Evolutionary conservation across 1,140 invertebrate genomes (phyloP).

Genomic region (Drosophila littoralis): DNA sequence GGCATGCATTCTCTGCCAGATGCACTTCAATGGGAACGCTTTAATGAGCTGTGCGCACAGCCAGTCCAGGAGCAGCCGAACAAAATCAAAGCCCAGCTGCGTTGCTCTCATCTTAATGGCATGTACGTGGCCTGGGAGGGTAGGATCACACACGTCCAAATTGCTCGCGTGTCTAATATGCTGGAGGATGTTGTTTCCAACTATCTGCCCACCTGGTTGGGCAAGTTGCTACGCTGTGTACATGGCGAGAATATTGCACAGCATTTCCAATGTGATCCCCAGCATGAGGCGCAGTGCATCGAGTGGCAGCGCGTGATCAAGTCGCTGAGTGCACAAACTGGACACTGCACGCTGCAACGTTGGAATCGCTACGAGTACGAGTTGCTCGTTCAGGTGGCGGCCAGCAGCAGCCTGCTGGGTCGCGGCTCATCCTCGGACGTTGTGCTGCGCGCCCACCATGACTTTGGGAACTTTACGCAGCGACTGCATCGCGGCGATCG

Average conservation of each 20-base stretch:
- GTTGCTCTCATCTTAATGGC: slow-evolving; percentile 89
- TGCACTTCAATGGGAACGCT: slow-evolving; percentile 88
- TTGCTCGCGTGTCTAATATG: slow-evolving; percentile 87
- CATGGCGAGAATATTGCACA: slow-evolving; percentile 88
- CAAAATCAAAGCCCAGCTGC: slow-evolving; percentile 87
- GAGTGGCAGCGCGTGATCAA: slow-evolving; percentile 84
- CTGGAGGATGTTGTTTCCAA: slow-evolving; percentile 86
- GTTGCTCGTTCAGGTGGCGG: slow-evolving; percentile 88
- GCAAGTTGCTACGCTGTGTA: slow-evolving; percentile 87
- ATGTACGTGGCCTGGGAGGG: slow-evolving; percentile 89
- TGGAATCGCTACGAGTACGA: slow-evolving; percentile 90
- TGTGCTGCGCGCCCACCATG: slow-evolving; percentile 86
- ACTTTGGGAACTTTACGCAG: slow-evolving; percentile 90
- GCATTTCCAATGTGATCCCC: slow-evolving; percentile 84
- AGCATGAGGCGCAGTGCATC: slow-evolving; percentile 74
- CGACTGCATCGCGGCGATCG: slow-evolving; percentile 88
- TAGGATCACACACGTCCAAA: slow-evolving; percentile 88
- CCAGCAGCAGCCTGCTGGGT: slow-evolving; percentile 86
- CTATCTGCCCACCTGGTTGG: slow-evolving; percentile 86
- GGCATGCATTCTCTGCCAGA: slow-evolving; percentile 42
- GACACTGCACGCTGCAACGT: slow-evolving; percentile 88
- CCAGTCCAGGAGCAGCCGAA: slow-evolving; percentile 89
- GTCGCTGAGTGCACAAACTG: slow-evolving; percentile 86
- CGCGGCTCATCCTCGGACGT: slow-evolving; percentile 86
- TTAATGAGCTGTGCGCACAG: slow-evolving; percentile 89